A percentile compares a stretch with the other conserved stretches of the same genome.
These are phyloP conservation scores for Eueides isabella DNA, from an alignment of 1,140 invertebrate genomes.

Conservation along the genomic window DNA sequence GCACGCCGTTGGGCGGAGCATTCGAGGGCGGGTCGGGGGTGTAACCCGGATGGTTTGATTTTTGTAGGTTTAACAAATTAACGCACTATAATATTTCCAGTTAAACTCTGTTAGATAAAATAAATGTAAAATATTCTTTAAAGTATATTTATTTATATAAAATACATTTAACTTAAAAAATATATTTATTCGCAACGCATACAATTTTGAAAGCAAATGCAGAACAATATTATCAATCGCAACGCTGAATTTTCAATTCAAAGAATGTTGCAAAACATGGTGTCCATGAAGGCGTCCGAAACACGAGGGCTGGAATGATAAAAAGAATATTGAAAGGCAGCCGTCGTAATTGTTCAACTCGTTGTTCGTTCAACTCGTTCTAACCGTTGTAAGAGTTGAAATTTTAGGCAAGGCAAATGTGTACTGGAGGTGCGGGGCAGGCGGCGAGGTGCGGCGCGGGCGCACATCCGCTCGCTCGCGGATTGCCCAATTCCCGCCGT, in stretches of 20 bases:
- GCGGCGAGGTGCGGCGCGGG: conserved; percentile 37
- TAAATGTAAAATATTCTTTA: not conserved
- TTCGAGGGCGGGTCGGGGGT: conserved; percentile 53
- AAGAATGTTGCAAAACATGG: conserved; percentile 6
- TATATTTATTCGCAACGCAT: conserved; percentile 49
- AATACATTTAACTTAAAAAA: not conserved
- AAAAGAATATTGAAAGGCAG: conserved; percentile 52
- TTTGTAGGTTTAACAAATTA: not conserved
- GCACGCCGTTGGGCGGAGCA: conserved; percentile 51
- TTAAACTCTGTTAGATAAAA: not conserved
- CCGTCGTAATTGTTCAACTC: conserved; percentile 44
- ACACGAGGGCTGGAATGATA: conserved; percentile 47
- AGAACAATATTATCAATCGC: conserved; percentile 39
- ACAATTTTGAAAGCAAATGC: conserved; percentile 37
- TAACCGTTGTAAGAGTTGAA: conserved; percentile 58
- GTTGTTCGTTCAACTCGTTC: conserved; percentile 44
- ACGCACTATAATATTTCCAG: not conserved
- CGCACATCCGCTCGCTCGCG: conserved; percentile 64
- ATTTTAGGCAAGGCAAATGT: conserved; percentile 50
- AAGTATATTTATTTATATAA: conserved; percentile 12
- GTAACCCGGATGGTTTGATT: conserved; percentile 37
- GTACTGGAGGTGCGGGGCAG: conserved; percentile 29
- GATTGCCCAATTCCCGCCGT: conserved; percentile 75
- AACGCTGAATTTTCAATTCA: conserved; percentile 23
- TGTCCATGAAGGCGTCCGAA: conserved; percentile 11